phyloP scores from a whole-genome alignment of 2,113 vertebrate species.

The Coptodon bakossiorum region DNA sequence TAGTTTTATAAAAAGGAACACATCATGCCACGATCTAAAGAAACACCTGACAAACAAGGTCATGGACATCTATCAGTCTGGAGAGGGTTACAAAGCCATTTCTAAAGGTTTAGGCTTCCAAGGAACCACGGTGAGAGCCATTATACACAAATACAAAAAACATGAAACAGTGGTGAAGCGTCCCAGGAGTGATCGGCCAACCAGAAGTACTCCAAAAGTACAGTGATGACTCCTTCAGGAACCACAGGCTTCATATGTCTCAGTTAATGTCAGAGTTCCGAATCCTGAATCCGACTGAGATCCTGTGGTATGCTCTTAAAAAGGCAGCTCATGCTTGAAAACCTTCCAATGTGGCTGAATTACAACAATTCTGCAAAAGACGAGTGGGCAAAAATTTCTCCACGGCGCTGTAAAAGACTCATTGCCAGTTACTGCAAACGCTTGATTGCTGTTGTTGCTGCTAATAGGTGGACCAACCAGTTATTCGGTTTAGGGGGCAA shows the following conservation, averaged over 20 bases:
- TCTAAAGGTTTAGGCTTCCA: background rate
- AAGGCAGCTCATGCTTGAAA: background rate
- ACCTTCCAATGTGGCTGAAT: background rate
- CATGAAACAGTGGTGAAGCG: background rate
- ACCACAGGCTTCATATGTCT: background rate
- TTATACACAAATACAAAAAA: background rate
- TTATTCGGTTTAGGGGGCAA: background rate
- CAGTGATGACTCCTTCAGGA: background rate
- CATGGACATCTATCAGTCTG: background rate
- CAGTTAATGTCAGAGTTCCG: background rate
- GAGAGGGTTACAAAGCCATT: background rate
- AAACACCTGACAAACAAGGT: background rate
- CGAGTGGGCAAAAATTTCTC: background rate
- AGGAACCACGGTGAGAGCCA: background rate
- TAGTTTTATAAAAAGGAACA: background rate
- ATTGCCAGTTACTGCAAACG: background rate
- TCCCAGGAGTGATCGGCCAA: background rate
- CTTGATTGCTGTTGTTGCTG: background rate
- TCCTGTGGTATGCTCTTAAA: background rate
- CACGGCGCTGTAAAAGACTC: background rate
- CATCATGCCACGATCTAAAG: background rate
- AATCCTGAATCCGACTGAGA: background rate
- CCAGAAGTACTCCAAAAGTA: background rate
- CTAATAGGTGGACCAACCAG: background rate
- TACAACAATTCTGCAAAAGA: background rate